Evolutionary conservation across 1,140 invertebrate species (phyloP), one percentile per base, ranked within the genome.

Genomic region (Neoseiulus cucumeris): DNA sequence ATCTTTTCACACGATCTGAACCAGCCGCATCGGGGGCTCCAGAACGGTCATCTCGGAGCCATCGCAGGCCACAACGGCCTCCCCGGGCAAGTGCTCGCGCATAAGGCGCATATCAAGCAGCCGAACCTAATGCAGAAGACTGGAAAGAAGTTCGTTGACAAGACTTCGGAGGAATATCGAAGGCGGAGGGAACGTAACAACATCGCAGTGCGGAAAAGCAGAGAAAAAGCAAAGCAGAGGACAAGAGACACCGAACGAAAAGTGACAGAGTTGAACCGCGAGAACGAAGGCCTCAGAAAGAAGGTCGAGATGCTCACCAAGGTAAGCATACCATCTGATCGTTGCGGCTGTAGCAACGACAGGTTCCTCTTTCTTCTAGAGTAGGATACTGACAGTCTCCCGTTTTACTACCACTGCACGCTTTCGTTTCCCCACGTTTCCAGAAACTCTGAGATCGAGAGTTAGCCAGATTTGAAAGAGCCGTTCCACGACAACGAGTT

Each of bases 191-290:
- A 95, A 72, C 80, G 92, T 51, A 98, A 98, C 77, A 98, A 98
- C 76, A 92, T 97, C 70, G 93, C 93, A 1, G 94, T 98, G 42
- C 78, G 93, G 55, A 97, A 97, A 76, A 91, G 87, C 65, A 82
- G 94, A 47, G 92, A 96, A 76, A 97, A 98, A 79, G 91, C 92
- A 30, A 97, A 96, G 78, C 84, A 91, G 22, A 84, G 91, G 45
- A 90, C 90, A 42, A 78, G 87, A 55, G 90, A 95, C 72, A 94
- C 93, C 0, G 91, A 96, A 76, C 85, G 91, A 73, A 87, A 92
- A 75, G 91, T 97, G 28, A 91, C 94, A 73, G 80, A 89, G 42
- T 79, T 97, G 64, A 79, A 87, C 6, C 85, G 89, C 68, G 92
- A 97, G 76, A 97, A 97, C 79, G 90, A 96, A 70, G 80, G 85